Percentiles rank a stretch among this genome's conserved stretches.
These are phyloP conservation scores for Otocyon megalotis DNA, from an alignment of 2,113 vertebrate species.

Conservation along the genomic window DNA sequence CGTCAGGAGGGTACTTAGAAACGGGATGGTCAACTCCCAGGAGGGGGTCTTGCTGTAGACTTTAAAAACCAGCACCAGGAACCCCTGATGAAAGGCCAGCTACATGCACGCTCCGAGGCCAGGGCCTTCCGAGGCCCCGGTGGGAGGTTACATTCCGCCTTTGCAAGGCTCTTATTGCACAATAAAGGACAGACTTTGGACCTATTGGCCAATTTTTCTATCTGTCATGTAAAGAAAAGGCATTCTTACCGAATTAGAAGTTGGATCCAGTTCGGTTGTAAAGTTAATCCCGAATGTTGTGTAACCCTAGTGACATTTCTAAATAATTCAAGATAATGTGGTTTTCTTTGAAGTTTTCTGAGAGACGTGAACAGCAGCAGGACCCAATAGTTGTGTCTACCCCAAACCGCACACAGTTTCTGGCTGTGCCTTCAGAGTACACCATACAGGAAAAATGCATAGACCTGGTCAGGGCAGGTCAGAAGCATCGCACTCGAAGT, in stretches of 20 bases:
- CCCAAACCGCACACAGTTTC: not conserved
- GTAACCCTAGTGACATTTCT: not conserved
- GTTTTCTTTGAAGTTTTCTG: not conserved
- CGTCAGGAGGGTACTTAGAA: not conserved
- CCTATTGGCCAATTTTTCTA: not conserved
- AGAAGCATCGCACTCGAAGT: not conserved
- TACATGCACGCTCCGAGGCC: not conserved
- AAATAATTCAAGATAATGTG: not conserved
- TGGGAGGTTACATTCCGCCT: not conserved
- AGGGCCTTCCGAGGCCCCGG: not conserved
- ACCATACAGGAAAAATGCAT: fast-evolving
- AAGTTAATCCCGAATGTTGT: not conserved
- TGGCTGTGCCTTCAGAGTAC: not conserved
- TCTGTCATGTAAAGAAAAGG: not conserved
- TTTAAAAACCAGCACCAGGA: not conserved
- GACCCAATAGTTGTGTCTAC: fast-evolving
- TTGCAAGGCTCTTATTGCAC: not conserved
- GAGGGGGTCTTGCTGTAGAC: not conserved
- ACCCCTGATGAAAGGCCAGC: not conserved
- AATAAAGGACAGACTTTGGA: not conserved
- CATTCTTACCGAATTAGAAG: not conserved
- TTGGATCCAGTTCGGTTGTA: not conserved
- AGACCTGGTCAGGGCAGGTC: not conserved
- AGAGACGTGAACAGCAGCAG: not conserved
- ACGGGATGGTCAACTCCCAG: not conserved